Conservation (phyloP, 2,797 vertebrate species). For the Parauchenoglanis ngamensis region DNA sequence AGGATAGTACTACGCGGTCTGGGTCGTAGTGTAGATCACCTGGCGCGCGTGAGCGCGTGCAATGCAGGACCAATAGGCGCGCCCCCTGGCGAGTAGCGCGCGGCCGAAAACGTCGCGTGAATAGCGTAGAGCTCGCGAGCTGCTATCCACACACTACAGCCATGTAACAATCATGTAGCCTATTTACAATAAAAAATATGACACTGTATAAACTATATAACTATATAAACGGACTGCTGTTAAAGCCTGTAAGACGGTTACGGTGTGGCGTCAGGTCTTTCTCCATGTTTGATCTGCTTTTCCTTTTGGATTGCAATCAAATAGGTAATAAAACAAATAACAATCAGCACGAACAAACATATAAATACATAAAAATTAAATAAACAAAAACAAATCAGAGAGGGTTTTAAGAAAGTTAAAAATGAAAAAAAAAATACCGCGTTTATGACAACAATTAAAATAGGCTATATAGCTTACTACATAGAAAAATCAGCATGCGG, state of each 20-base stretch:
- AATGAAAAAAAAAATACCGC: background rate
- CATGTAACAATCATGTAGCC: background rate
- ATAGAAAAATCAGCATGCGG: background rate
- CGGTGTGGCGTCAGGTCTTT: no score
- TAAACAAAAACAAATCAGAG: background rate
- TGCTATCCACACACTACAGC: background rate
- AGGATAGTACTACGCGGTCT: no score
- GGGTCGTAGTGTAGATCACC: background rate
- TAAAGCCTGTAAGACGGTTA: background rate
- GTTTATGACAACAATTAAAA: background rate
- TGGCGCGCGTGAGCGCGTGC: background rate
- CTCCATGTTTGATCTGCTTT: no score
- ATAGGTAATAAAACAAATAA: background rate
- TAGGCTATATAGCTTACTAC: background rate
- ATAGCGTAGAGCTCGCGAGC: background rate
- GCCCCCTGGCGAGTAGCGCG: constrained; percentile 26
- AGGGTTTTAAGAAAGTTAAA: background rate
- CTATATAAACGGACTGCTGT: no score
- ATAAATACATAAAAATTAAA: no score
- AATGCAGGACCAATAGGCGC: background rate
- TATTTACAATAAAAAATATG: background rate
- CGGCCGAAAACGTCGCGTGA: background rate
- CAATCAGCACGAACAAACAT: background rate
- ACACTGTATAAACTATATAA: background rate
- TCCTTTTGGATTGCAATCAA: background rate